Percentiles rank a stretch among this genome's conserved stretches.
These are phyloP conservation scores for Drosophila paramelanica DNA, from an alignment of 2,888 invertebrate genomes.

Conservation along the genomic window DNA sequence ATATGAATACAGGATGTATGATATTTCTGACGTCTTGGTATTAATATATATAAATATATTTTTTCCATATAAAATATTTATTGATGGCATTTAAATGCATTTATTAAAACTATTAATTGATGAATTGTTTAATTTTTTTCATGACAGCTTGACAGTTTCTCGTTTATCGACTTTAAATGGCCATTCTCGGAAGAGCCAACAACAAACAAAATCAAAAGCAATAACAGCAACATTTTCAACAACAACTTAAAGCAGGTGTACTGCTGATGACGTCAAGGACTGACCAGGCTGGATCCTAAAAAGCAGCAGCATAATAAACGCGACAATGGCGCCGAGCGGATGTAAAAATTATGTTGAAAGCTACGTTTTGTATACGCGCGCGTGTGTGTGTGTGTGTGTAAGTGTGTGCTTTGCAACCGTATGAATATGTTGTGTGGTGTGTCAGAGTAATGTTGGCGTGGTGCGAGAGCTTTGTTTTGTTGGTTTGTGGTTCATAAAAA, in stretches of 20 bases:
- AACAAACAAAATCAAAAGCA: background rate
- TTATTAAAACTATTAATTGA: constrained; percentile 10
- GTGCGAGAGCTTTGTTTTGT: constrained; percentile 58
- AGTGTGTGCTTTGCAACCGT: constrained; percentile 1
- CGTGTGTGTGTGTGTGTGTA: constrained; percentile 27
- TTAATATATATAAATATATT: background rate
- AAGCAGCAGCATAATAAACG: constrained; percentile 54
- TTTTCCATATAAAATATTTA: background rate
- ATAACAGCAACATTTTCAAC: background rate
- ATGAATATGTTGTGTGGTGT: constrained; percentile 37
- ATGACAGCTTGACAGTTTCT: constrained; percentile 47
- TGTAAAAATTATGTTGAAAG: constrained; percentile 74
- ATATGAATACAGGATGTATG: too few species aligned
- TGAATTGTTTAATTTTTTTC: constrained; percentile 17
- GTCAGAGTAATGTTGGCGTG: constrained; percentile 34
- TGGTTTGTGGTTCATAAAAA: constrained; percentile 75
- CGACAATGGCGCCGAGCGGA: constrained; percentile 71
- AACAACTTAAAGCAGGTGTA: constrained; percentile 21
- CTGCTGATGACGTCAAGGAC: constrained; percentile 35
- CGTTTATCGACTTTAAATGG: constrained; percentile 25
- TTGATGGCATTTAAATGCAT: background rate
- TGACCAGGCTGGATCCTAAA: constrained; percentile 36
- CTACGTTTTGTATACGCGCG: constrained; percentile 31
- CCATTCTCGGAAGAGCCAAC: constrained; percentile 45
- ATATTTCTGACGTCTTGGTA: too few species aligned